These are phyloP conservation scores for Coturnix japonica DNA, from an alignment of 2,113 vertebrate species.

Conservation along the genomic window DNA sequence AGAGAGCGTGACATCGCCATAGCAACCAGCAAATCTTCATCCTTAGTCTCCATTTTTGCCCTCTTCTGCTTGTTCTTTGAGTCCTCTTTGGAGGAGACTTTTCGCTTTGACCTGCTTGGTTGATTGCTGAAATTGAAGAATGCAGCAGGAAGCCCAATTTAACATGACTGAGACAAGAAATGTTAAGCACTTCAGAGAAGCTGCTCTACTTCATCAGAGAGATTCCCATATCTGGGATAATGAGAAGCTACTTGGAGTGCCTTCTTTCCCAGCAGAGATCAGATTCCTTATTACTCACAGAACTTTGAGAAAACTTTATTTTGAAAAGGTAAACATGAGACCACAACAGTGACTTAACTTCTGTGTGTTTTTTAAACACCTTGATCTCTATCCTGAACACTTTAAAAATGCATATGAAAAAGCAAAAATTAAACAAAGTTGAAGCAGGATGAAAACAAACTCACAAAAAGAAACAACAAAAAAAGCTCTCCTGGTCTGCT, in stretches of 20 bases:
- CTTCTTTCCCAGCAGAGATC: background rate
- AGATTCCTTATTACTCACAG: background rate
- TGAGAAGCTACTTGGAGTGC: background rate
- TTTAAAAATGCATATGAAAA: background rate
- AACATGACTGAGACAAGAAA: conserved; percentile 26
- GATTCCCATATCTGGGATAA: background rate
- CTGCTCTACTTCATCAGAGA: conserved; percentile 5
- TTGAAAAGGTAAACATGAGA: background rate
- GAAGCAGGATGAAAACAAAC: background rate
- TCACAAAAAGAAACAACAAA: background rate
- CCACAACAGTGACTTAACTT: background rate
- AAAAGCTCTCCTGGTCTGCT: background rate
- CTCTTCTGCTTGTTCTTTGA: conserved; percentile 80
- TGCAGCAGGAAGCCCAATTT: conserved; percentile 23
- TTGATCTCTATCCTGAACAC: background rate
- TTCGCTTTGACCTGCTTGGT: conserved; percentile 77
- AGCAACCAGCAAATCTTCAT: conserved; percentile 90
- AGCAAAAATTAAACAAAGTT: background rate
- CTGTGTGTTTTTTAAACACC: background rate
- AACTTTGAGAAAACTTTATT: background rate
- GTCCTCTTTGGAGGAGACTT: conserved; percentile 66
- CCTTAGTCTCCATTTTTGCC: conserved; percentile 61
- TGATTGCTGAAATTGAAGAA: conserved; percentile 65
- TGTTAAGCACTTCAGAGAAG: conserved; percentile 4
- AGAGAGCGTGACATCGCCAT: conserved; percentile 93